Base-by-base conservation (phyloP, 2,797 vertebrate species). In the Erethizon dorsatum region DNA sequence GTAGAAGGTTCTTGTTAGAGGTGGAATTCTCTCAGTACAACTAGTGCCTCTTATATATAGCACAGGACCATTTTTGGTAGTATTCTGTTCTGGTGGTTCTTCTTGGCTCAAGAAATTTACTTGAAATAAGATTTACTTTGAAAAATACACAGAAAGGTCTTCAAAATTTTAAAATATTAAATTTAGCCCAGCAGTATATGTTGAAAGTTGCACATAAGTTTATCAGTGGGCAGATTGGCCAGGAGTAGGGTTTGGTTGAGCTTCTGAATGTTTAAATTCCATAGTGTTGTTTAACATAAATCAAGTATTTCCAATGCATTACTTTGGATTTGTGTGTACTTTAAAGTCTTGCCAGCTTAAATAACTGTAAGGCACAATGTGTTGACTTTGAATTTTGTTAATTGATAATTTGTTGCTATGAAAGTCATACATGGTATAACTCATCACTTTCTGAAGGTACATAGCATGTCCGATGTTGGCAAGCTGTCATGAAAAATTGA, bases 61-160 rank as follows among this genome's bases (percentile, higher is more conserved):
- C 95, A 90, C 90, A 93, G 88, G 97, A 90, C 84, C 28, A 57
- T 95, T 98, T 97, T 89, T 96, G 92, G 83, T 95, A 84, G 61
- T 98, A 98, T 97, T 98, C 95, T 97, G 83, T 93, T 95, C 73
- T 86, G 92, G 98, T 96, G 97, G 98, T 98, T 98, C 73, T 97
- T 97, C 97, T 98, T 98, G 97, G 97, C 97, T 96, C 95, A 90
- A 93, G 95, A 98, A 98, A 98, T 97, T 82, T 98, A 97, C 97
- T 98, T 80, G 97, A 97, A 97, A 92, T 98, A 97, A 96, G 95
- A 94, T 22, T 95, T 97, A 0, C 96, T 96, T 91, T 79, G 73
- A 96, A 92, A 97, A 98, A 57, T 1, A 52, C 37, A 26, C 65
- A 83, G 73, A 97, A 97, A 98, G 97, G 80, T 96, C 92, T 78